Percentiles rank a stretch among this genome's conserved stretches.
Conservation (phyloP, 1,140 invertebrate species). For the Drosophila paulistorum region DNA sequence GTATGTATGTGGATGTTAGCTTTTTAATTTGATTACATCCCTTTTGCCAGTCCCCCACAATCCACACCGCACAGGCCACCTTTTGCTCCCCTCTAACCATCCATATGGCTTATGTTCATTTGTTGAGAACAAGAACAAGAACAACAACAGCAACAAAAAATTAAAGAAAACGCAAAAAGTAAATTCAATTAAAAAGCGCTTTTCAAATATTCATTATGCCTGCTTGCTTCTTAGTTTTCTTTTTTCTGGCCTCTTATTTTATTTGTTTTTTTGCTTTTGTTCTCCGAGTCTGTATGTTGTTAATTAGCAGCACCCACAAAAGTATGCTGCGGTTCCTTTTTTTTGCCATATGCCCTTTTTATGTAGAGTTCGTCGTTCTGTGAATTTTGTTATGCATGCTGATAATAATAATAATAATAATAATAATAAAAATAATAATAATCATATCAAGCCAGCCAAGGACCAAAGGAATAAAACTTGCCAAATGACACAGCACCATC, state of each 20-base stretch:
- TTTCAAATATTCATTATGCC: constrained; percentile 74
- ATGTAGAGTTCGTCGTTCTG: constrained; percentile 27
- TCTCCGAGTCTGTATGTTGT: not conserved
- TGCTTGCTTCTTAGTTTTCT: constrained; percentile 37
- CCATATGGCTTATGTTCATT: constrained; percentile 56
- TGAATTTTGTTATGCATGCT: constrained; percentile 49
- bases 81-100: not conserved
- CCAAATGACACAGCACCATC: constrained; percentile 40
- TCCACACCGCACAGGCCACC: not conserved
- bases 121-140: constrained; percentile 13
- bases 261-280: constrained; percentile 24
- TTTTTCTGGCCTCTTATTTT: constrained; percentile 6
- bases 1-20: constrained; percentile 33
- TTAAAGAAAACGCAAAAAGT: constrained; percentile 29
- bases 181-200: constrained; percentile 78
- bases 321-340: constrained; percentile 58
- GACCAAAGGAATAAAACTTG: constrained; percentile 48
- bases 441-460: constrained; percentile 53
- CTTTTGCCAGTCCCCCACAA: constrained; percentile 10
- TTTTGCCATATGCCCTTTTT: constrained; percentile 14
- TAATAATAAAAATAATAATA: constrained; percentile 49
- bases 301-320: constrained; percentile 47
- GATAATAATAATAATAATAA: constrained; percentile 39
- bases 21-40: constrained; percentile 57
- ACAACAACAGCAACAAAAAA: constrained; percentile 12